Evolutionary conservation across 2,888 invertebrate genomes (phyloP).

Genomic region (Thymelicus sylvestris): DNA sequence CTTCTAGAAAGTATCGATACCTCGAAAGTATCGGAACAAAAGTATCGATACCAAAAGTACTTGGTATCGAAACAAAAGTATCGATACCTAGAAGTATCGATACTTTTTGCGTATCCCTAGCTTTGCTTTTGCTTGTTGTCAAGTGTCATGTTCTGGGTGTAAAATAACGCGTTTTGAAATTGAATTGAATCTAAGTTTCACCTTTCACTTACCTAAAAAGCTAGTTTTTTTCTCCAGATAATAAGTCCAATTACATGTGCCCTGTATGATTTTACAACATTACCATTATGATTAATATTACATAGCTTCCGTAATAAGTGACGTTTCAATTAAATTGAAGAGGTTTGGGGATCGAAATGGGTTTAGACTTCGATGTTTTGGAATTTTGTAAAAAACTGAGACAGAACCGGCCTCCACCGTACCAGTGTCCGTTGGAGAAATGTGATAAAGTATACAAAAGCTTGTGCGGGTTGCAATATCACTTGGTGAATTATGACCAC

Average conservation of each 20-base stretch:
- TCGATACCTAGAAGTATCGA: too few relatives aligned
- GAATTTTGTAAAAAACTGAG: slow-evolving; percentile 93
- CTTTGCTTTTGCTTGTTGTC: not conserved
- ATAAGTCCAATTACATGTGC: slow-evolving; percentile 3
- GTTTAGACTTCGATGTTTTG: slow-evolving; percentile 93
- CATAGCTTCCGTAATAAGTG: slow-evolving; percentile 10
- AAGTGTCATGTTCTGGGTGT: slow-evolving; percentile 20
- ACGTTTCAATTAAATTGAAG: slow-evolving; percentile 18
- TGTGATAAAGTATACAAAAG: slow-evolving; percentile 95
- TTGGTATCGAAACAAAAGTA: too few relatives aligned
- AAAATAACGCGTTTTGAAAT: slow-evolving; percentile 13
- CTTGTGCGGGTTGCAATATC: slow-evolving; percentile 93
- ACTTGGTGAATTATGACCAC: slow-evolving; percentile 93
- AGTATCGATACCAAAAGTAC: too few relatives aligned
- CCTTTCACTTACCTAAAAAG: slow-evolving; percentile 50
- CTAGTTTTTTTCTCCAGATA: slow-evolving; percentile 37
- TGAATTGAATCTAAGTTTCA: slow-evolving; percentile 35
- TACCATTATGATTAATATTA: not conserved
- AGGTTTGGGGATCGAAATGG: slow-evolving; percentile 80
- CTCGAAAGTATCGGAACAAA: too few relatives aligned
- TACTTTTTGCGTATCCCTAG: too few relatives aligned
- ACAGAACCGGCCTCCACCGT: slow-evolving; percentile 92
- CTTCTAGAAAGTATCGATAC: too few relatives aligned
- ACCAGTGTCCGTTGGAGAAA: slow-evolving; percentile 93
- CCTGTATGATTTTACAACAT: not conserved